Percentiles rank a stretch among this genome's conserved stretches.
phyloP scores from a whole-genome alignment of 2,888 invertebrate genomes.

The Phyto melanocephala region DNA sequence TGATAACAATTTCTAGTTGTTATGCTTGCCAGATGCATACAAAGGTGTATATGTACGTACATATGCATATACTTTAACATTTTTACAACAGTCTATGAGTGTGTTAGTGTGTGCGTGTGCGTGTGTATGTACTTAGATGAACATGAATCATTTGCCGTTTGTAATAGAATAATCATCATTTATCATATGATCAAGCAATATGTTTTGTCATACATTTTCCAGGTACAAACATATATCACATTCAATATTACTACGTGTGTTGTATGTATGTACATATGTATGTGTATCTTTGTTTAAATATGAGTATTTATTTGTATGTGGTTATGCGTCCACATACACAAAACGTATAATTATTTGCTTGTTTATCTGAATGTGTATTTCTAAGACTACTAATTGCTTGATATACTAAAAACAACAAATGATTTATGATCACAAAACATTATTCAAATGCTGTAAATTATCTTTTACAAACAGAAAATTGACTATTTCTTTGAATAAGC shows the following conservation, averaged over 20 bases:
- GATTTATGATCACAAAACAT: slow-evolving; percentile 55
- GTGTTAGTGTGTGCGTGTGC: not conserved
- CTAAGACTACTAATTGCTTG: slow-evolving; percentile 31
- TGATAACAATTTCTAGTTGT: slow-evolving; percentile 36
- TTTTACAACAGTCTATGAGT: not conserved
- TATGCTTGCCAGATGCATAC: not conserved
- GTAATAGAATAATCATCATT: slow-evolving; percentile 61
- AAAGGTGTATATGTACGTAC: not conserved
- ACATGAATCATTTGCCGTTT: slow-evolving; percentile 43
- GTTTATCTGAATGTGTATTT: slow-evolving; percentile 34
- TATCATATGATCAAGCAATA: slow-evolving; percentile 62
- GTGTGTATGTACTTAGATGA: not conserved
- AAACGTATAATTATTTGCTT: slow-evolving; percentile 50
- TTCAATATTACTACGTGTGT: too few species aligned
- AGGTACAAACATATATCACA: slow-evolving; percentile 33
- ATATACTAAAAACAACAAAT: slow-evolving; percentile 50
- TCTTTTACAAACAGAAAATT: slow-evolving; percentile 36
- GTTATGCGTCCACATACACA: slow-evolving; percentile 4
- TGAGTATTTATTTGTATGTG: not conserved
- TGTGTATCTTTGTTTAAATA: too few species aligned
- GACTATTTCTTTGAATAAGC: slow-evolving; percentile 28
- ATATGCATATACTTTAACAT: not conserved
- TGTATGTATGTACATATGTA: not conserved
- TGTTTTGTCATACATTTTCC: slow-evolving; percentile 57
- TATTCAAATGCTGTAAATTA: slow-evolving; percentile 53